Conservation (phyloP, 2,888 invertebrate species). For the Eilema caniola region DNA sequence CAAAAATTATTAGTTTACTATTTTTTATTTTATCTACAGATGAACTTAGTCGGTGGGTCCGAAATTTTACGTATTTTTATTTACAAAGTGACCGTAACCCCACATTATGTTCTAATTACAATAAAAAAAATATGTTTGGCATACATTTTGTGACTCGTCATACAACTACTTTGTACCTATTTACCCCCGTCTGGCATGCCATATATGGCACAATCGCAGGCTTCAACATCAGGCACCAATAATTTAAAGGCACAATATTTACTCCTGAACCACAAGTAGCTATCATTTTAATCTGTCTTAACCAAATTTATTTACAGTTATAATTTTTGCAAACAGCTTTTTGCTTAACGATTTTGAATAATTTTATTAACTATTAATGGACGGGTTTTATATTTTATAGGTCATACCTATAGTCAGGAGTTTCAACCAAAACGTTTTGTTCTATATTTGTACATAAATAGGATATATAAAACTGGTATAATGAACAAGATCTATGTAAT, state of each 20-base stretch:
- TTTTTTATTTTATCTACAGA: constrained; percentile 62
- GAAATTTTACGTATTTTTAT: constrained; percentile 75
- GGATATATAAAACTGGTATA: constrained; percentile 51
- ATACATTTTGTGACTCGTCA: constrained; percentile 84
- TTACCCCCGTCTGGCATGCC: constrained; percentile 63
- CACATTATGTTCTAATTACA: constrained; percentile 67
- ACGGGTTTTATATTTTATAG: constrained; percentile 34
- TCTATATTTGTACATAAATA: constrained; percentile 57
- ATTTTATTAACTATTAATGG: constrained; percentile 36
- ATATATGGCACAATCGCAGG: constrained; percentile 72
- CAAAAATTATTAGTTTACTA: constrained; percentile 45
- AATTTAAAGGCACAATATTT: constrained; percentile 72
- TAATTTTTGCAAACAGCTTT: constrained; percentile 25
- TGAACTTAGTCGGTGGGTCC: constrained; percentile 81
- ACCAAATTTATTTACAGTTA: neutral
- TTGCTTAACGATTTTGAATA: constrained; percentile 17
- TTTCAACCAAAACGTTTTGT: constrained; percentile 41
- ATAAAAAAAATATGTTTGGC: constrained; percentile 81
- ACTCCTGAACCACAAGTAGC: constrained; percentile 46
- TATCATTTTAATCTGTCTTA: constrained; percentile 13
- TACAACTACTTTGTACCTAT: constrained; percentile 80
- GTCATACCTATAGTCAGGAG: constrained; percentile 43
- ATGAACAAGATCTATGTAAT: constrained; percentile 63
- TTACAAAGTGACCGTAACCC: constrained; percentile 72
- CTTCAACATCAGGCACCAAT: constrained; percentile 71